Evolutionary conservation across 2,888 invertebrate genomes (phyloP).

Genomic region (Caenorhabditis virilis): DNA sequence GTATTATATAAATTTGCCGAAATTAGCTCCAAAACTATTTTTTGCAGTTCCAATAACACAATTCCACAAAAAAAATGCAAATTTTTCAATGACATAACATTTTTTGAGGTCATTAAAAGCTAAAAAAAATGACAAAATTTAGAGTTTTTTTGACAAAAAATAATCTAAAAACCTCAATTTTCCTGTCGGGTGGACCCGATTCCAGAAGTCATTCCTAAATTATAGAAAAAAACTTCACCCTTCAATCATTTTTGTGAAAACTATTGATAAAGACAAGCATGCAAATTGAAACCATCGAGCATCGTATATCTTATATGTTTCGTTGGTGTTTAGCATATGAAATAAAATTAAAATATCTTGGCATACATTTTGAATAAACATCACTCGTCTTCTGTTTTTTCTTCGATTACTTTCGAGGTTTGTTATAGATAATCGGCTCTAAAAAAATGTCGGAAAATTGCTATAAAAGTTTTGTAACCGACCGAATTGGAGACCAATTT

Average conservation of each 20-base stretch:
- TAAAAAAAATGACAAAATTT: too few species aligned
- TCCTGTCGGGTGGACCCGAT: too few species aligned
- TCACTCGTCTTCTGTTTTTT: background rate
- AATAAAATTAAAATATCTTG: constrained; percentile 16
- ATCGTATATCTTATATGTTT: constrained; percentile 17
- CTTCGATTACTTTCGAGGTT: background rate
- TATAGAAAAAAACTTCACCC: constrained; percentile 3
- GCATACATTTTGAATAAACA: constrained; percentile 19
- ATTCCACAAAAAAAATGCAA: too few species aligned
- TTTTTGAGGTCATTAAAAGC: too few species aligned
- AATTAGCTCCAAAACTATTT: too few species aligned
- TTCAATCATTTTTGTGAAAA: constrained; percentile 19
- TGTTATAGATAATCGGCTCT: constrained; percentile 12
- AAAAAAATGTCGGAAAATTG: background rate
- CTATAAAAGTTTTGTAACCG: background rate
- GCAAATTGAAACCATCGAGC: constrained; percentile 21
- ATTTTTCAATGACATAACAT: too few species aligned
- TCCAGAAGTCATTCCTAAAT: too few species aligned
- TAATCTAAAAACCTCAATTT: too few species aligned
- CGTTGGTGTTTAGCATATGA: constrained; percentile 22
- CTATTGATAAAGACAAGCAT: constrained; percentile 23
- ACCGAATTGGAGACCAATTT: constrained; percentile 21
- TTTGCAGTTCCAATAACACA: too few species aligned
- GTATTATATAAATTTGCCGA: too few species aligned
- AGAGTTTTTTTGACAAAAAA: too few species aligned